Percentiles rank a stretch among this genome's conserved stretches.
Conservation (phyloP, 2,797 vertebrate species). For the Rhinophrynus dorsalis region DNA sequence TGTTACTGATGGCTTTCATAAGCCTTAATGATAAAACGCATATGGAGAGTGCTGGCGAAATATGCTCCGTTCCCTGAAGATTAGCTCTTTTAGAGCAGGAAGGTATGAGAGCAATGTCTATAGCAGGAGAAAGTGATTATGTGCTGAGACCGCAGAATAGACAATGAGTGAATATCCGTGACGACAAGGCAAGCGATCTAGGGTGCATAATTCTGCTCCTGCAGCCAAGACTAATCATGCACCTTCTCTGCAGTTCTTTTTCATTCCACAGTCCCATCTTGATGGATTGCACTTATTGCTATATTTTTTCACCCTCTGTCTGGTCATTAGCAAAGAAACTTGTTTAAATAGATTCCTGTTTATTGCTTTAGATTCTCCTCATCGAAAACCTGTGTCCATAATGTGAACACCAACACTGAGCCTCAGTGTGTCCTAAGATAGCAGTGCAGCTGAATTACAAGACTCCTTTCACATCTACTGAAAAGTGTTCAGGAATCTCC, state of each 20-base stretch:
- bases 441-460: no score
- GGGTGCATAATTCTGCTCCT: constrained; percentile 2
- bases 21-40: constrained; percentile 11
- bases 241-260: not conserved
- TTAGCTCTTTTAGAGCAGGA: not conserved
- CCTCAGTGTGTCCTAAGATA: not conserved
- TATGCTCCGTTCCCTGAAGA: constrained; percentile 29
- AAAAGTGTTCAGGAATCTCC: not conserved
- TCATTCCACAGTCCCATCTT: not conserved
- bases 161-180: constrained; percentile 25
- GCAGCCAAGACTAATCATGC: constrained; percentile 9
- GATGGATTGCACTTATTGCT: not conserved
- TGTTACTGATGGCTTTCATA: constrained; percentile 15
- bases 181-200: constrained; percentile 5
- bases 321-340: not conserved
- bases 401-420: no score
- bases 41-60: constrained; percentile 4
- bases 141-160: constrained; percentile 39
- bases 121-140: constrained; percentile 24
- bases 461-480: no score
- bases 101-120: constrained; percentile 11
- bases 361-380: not conserved
- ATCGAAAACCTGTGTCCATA: no score
- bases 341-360: not conserved
- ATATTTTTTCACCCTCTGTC: not conserved